Base-by-base conservation (phyloP, 1,140 invertebrate genomes). In the Aleiodes sp. region DNA sequence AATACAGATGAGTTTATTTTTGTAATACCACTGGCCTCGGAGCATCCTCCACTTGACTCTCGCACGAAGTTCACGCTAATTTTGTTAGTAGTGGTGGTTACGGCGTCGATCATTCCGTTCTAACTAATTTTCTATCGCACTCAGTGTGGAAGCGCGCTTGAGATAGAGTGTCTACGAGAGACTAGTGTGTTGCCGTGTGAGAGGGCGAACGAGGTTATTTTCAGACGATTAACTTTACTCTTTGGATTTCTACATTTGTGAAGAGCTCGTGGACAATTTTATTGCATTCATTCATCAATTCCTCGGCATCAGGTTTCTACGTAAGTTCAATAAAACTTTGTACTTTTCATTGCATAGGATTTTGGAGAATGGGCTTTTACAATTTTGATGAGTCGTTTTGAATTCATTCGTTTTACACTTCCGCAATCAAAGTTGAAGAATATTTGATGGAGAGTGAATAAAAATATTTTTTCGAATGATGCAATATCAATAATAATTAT, bases 51-150 rank as follows among this genome's bases (percentile, higher is more conserved):
- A 43, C 62, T 64, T 64, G 62, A 64, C 62, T 64, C 61, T 39
- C 60, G 16, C 16, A 33, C 62, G 62, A 64, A 64, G 62, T 64
- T 64, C 62, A 64, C 62, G 39, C 62, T 64, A 64, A 64, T 64
- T 64, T 46, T 39, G 41, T 46, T 52, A 21, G 46, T 16, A 21
- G 46, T 52, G 46, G 46, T 52, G 21, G 46, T 52, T 52, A 21
- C 21, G 14, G 21, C 26, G 46, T 52, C 46, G 46, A 52, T 52
- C 19, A 24, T 52, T 52, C 19, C 6, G 46, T 16, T 52, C 46
- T 52, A 52, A 52, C 46, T 52, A 16, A 52, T 52, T 52, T 52
- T 52, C 46, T 16, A 52, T 52, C 6, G 12, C 21, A 52, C 46
- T 52, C 8, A 16, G 21, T 52, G 4, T 52, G 10, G 31, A 35